Base-by-base conservation (phyloP, 92 coral and sea anemone species). In the Isaurus tuberculatus region DNA sequence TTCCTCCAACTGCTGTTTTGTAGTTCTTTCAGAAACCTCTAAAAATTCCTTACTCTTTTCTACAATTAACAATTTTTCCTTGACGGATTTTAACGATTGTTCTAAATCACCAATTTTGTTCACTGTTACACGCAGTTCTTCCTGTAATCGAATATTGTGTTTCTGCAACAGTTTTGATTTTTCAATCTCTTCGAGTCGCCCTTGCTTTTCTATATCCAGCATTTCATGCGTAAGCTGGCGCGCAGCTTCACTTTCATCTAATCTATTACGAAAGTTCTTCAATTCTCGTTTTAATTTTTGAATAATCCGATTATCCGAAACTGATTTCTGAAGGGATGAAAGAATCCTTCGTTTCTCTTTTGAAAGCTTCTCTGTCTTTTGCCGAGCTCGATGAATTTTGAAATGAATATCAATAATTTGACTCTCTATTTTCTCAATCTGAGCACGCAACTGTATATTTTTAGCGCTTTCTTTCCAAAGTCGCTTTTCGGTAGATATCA, bases 201-300 rank as follows among this genome's bases (percentile, higher is more conserved):
- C 83, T 81, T 86, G 86, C 23, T 40, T 77, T 61, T 77, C 82
- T 4, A 58, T 77, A 23, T 77, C 70, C 5, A 57, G 29, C 70
- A 77, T 25, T 33, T 77, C 70, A 58, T 20, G 58, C 23, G 46
- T 34, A 13, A 77, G 26, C 22, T 36, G 34, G 16, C 82, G 69
- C 27, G 86, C 53, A 85, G 55, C 79, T 42, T 72, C 80, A 46
- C 75, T 79, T 43, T 77, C 57, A 22, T 69, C 73, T 28, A 73
- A 55, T 23, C 20, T 81, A n/a, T 70, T 65, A 43, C 80, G 89
- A 32, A 89, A 6, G 10, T 49, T 60, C 22, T 80, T 58, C 0
- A 89, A 20, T 89, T 86, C 87, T 36, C 68, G 57, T n/a, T 37
- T 84, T 4, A 89, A 73, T 51, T 86, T 85, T 58, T 78, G 68